phyloP scores from a whole-genome alignment of 2,888 invertebrate genomes.

The Coenonympha arcania region DNA sequence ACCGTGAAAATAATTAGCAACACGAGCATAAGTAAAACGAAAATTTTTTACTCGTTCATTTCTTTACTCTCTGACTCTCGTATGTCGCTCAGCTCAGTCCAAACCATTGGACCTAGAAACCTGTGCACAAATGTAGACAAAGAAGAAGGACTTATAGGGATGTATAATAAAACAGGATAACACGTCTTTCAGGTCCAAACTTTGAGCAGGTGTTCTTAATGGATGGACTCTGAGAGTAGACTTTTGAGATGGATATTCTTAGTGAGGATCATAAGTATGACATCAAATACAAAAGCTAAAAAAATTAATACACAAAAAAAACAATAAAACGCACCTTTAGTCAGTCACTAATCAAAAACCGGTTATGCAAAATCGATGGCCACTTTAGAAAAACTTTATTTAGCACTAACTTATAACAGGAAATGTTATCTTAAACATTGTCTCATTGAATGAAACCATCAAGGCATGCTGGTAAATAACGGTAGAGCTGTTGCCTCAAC shows the following conservation, averaged over 20 bases:
- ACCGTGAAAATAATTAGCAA: too few species aligned
- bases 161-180: too few species aligned
- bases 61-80: too few species aligned
- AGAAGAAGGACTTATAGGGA: too few species aligned
- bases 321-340: neutral
- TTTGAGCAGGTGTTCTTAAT: too few species aligned
- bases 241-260: too few species aligned
- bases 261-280: neutral
- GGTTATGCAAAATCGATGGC: conserved; percentile 5
- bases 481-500: conserved; percentile 47
- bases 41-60: too few species aligned
- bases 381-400: neutral
- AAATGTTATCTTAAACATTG: conserved; percentile 13
- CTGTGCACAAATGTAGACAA: too few species aligned
- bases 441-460: conserved; percentile 15
- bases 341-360: neutral
- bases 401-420: conserved; percentile 9
- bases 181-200: too few species aligned
- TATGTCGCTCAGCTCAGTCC: too few species aligned
- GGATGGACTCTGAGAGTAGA: neutral
- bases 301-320: neutral
- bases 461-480: conserved; percentile 31
- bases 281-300: neutral
- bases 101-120: too few species aligned
- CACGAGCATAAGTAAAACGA: too few species aligned